These are phyloP conservation scores for Plebejus melissa DNA, from an alignment of 2,888 invertebrate genomes.

Conservation along the genomic window DNA sequence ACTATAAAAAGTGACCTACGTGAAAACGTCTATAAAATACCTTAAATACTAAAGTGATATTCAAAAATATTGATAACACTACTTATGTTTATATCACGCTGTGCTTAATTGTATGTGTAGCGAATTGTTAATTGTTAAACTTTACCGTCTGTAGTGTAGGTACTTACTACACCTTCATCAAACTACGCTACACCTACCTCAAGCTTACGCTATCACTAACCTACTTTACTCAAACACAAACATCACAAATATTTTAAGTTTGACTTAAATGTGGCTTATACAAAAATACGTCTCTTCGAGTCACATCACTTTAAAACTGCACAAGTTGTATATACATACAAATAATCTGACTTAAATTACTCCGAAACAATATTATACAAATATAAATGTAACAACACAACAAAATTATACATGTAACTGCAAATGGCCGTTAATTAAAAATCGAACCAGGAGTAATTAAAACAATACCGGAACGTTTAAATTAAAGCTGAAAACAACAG, in stretches of 20 bases:
- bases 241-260: conserved; percentile 28
- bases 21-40: neutral
- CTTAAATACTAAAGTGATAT: conserved; percentile 10
- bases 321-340: conserved; percentile 14
- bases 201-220: conserved; percentile 27
- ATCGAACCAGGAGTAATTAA: neutral
- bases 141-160: neutral
- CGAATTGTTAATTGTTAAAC: neutral
- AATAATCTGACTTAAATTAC: neutral
- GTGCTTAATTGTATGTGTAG: conserved; percentile 29
- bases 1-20: neutral
- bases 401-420: conserved; percentile 12
- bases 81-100: conserved; percentile 27
- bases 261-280: conserved; percentile 26
- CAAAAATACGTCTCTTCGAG: conserved; percentile 27
- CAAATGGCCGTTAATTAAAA: conserved; percentile 15
- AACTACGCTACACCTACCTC: conserved; percentile 8
- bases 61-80: conserved; percentile 17
- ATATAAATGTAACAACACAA: neutral
- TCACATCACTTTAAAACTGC: conserved; percentile 23
- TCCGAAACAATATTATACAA: neutral
- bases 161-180: conserved; percentile 1
- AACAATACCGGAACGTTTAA: neutral
- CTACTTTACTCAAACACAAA: conserved; percentile 27
- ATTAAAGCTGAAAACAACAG: neutral